Evolutionary conservation across 1,140 invertebrate species (phyloP).

Genomic region (Drosophila leontia): DNA sequence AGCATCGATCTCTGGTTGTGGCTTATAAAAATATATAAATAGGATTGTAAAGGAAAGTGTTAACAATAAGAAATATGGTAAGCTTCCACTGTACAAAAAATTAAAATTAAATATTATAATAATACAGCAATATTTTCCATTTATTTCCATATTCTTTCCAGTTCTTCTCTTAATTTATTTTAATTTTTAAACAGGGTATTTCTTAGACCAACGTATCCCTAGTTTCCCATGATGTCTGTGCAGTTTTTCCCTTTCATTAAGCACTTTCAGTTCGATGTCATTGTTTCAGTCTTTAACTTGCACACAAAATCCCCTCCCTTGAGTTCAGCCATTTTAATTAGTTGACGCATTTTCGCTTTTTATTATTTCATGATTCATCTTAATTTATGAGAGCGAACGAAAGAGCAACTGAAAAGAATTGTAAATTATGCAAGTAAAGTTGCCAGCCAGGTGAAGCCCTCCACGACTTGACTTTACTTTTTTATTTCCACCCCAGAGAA

Average conservation of each 20-base stretch:
- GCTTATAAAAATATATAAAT: constrained; percentile 7
- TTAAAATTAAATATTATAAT: background rate
- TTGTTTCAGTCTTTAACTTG: constrained; percentile 20
- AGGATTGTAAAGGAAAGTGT: background rate
- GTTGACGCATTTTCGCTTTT: constrained; percentile 61
- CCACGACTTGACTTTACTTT: constrained; percentile 44
- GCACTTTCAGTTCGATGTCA: constrained; percentile 52
- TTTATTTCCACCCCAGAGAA: constrained; percentile 34
- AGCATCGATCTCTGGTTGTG: constrained; percentile 11
- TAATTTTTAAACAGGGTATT: background rate
- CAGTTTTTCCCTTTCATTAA: constrained; percentile 73
- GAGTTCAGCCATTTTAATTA: constrained; percentile 59
- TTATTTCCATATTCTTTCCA: background rate
- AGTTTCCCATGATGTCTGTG: constrained; percentile 39
- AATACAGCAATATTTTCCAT: background rate
- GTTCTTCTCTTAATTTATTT: background rate
- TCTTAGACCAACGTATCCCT: background rate
- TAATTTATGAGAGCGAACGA: constrained; percentile 53
- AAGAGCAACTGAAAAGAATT: constrained; percentile 38
- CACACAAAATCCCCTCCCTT: background rate
- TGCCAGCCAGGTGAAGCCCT: constrained; percentile 32
- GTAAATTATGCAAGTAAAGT: constrained; percentile 73
- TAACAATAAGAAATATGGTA: background rate
- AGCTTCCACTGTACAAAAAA: too few species aligned
- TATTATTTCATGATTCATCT: constrained; percentile 66